Base-by-base conservation (phyloP, 2,113 vertebrate genomes). In the Dicrurus megarhynchus region DNA sequence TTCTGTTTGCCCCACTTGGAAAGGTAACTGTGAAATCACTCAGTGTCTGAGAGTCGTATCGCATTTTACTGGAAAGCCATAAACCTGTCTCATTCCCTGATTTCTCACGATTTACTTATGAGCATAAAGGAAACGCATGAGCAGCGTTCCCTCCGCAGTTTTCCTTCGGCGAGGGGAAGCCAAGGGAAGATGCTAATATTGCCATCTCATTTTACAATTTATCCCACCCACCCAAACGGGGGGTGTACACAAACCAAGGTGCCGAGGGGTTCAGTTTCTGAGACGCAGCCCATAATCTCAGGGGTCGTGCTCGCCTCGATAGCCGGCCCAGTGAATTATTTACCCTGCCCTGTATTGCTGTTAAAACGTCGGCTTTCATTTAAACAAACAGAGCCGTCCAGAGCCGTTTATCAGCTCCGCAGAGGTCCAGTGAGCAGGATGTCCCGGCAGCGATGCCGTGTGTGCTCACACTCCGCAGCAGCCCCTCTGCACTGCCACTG, bases 1-100 rank as follows among this genome's bases (percentile, higher is more conserved):
- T 60, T 84, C 69, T 84, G 44, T 79, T 79, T 82, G 74, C 55
- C 30, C 20, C 56, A 6, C 75, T 95, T 18, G 64, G 75, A 93
- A 87, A 92, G 82, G 75, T 89, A 90, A 91, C 97, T 97, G 95
- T 93, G 93, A 97, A 96, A 90, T 84, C 86, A 64, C 77, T 96
- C 93, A 79, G 93, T 68, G 95, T 89, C 96, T 97, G 97, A n/a
- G 39, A 95, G 85, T 95, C 93, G 88, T 93, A 96, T 96, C 35
- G 46, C 63, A 19, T 96, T 97, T 97, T 96, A 95, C 89, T 92
- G 96, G 93, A 95, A 78, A 94, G 84, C 60, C 77, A 95, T 98
- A 97, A 97, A 98, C 79, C 94, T 96, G 75, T 78, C 95, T 86
- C 57, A 80, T 94, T 86, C 87, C 88, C 79, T 81, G 49, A 96